Conservation (phyloP, 2,113 vertebrate genomes). For the Malurus melanocephalus region DNA sequence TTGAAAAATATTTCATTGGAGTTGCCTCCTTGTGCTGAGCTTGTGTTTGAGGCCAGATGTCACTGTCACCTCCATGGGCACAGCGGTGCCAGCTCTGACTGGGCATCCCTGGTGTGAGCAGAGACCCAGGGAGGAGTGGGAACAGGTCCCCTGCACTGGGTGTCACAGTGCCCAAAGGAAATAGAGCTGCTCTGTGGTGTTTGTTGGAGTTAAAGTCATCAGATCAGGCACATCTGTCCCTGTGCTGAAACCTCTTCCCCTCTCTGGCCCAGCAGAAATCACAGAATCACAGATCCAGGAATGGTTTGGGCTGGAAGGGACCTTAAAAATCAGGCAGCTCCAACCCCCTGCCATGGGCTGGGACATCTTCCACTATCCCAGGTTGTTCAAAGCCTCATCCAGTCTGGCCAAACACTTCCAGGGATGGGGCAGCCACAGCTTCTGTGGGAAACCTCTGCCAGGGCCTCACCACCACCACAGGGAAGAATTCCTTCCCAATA, state of each 20-base stretch:
- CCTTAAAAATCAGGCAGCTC: not conserved
- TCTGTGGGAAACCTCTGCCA: not conserved
- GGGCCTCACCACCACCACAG: not conserved
- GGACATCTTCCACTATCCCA: not conserved
- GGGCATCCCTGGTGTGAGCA: not conserved
- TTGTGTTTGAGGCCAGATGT: not conserved
- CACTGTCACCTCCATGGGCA: not conserved
- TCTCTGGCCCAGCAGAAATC: not conserved
- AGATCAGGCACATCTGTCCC: not conserved
- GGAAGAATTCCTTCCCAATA: not conserved
- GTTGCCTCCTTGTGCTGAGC: not conserved
- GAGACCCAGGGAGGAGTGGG: not conserved
- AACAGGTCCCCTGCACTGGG: no score
- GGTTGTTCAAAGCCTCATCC: not conserved
- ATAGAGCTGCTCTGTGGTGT: not conserved
- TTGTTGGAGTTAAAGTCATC: not conserved
- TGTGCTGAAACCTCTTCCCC: not conserved
- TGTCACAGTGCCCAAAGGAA: not conserved
- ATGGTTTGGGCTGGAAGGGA: not conserved
- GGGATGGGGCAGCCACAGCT: not conserved
- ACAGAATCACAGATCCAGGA: no score
- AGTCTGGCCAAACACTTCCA: not conserved
- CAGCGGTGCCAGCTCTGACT: accelerated
- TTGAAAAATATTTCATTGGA: not conserved
- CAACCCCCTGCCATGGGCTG: not conserved